Evolutionary conservation across 2,113 vertebrate species (phyloP).

Genomic region (Lycocorax pyrrhopterus): DNA sequence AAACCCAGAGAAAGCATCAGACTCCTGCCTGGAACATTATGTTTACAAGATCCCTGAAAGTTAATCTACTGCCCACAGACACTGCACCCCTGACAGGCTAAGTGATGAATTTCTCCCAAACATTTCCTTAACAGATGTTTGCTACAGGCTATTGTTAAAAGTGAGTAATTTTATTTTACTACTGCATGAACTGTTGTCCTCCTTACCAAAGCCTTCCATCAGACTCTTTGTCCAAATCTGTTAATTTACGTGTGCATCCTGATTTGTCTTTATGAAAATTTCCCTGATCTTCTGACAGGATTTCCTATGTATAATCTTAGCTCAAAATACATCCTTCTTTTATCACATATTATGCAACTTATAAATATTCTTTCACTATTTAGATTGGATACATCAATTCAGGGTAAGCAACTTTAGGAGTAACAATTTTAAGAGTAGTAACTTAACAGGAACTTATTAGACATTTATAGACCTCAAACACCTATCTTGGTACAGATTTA

Average conservation of each 20-base stretch:
- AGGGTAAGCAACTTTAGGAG: background rate
- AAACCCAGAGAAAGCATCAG: background rate
- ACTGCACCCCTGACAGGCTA: background rate
- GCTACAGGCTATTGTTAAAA: background rate
- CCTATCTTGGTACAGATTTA: background rate
- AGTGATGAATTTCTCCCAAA: background rate
- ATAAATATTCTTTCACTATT: background rate
- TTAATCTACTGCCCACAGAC: background rate
- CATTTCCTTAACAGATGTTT: background rate
- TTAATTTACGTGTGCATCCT: background rate
- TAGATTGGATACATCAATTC: background rate
- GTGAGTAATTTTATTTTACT: background rate
- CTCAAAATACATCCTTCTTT: background rate
- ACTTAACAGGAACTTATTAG: background rate
- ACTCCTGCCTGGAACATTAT: background rate
- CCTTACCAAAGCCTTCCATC: background rate
- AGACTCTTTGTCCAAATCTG: background rate
- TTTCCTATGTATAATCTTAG: background rate
- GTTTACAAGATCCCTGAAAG: background rate
- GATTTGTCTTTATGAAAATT: background rate
- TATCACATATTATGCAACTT: background rate
- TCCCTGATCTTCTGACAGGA: background rate
- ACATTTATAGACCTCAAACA: background rate
- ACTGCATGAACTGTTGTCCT: background rate
- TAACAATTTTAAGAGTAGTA: background rate